Evolutionary conservation across 1,140 invertebrate genomes (phyloP).

Genomic region (Plodia interpunctella): DNA sequence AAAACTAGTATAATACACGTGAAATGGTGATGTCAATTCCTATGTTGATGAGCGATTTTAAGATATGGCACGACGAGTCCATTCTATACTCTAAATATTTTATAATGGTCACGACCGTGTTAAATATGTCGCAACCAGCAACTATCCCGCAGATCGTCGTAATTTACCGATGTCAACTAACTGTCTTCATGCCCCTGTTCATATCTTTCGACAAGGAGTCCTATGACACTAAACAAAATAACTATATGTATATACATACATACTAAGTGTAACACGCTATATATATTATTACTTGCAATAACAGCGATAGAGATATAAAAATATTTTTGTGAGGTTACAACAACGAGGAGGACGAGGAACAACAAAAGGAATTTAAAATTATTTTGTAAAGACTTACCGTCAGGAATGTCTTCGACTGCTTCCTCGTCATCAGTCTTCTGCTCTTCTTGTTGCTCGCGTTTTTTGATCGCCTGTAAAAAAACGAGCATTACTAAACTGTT

Average conservation of each 20-base stretch:
- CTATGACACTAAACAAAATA: neutral
- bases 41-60: too few species aligned
- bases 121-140: conserved; percentile 52
- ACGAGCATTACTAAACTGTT: conserved; percentile 17
- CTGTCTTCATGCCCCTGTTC: neutral
- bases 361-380: neutral
- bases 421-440: conserved; percentile 65
- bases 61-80: too few species aligned
- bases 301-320: neutral
- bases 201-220: neutral
- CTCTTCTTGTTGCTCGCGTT: conserved; percentile 58
- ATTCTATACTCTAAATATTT: neutral
- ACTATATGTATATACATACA: too few species aligned
- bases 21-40: too few species aligned
- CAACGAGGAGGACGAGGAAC: too few species aligned
- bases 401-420: conserved; percentile 47
- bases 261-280: too few species aligned
- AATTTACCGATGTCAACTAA: conserved; percentile 33
- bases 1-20: too few species aligned
- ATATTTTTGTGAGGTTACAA: too few species aligned
- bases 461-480: conserved; percentile 68
- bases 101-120: conserved; percentile 53
- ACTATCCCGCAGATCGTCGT: conserved; percentile 47
- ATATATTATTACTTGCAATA: too few species aligned
- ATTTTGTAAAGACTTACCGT: conserved; percentile 49